Percentiles rank a stretch among this genome's conserved stretches.
These are phyloP conservation scores for Carabus problematicus DNA, from an alignment of 2,888 invertebrate genomes.

Conservation along the genomic window DNA sequence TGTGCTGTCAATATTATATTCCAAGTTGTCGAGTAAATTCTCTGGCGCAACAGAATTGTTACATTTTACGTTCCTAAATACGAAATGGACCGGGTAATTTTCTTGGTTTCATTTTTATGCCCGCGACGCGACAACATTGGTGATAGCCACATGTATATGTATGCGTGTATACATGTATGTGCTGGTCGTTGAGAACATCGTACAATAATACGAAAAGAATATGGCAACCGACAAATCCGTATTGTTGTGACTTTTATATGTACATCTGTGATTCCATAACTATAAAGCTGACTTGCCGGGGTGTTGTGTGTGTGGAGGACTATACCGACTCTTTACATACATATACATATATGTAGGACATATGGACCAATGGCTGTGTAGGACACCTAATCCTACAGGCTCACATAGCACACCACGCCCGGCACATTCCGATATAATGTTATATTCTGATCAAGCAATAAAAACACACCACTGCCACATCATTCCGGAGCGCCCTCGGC, in stretches of 20 bases:
- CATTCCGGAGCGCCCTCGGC: conserved; percentile 53
- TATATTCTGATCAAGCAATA: conserved; percentile 61
- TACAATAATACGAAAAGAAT: conserved; percentile 52
- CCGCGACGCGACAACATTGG: no score
- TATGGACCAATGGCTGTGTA: conserved; percentile 32
- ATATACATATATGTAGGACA: conserved; percentile 19
- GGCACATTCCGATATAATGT: conserved; percentile 54
- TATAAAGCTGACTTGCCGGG: conserved; percentile 48
- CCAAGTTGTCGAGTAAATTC: no score
- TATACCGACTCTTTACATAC: background rate
- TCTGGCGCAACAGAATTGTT: no score
- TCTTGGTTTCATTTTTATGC: no score
- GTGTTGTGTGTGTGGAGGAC: background rate
- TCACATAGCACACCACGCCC: conserved; percentile 47
- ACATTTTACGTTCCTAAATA: no score
- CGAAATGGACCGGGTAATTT: no score
- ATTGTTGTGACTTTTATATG: conserved; percentile 56
- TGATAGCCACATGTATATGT: no score
- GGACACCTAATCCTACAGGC: conserved; percentile 29
- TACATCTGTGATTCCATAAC: conserved; percentile 56
- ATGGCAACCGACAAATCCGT: conserved; percentile 56
- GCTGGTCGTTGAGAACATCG: background rate
- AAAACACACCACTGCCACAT: conserved; percentile 57
- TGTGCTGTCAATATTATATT: no score
- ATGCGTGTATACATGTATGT: no score